Conservation (phyloP, 2,888 invertebrate genomes). For the Geotrupes spiniger region DNA sequence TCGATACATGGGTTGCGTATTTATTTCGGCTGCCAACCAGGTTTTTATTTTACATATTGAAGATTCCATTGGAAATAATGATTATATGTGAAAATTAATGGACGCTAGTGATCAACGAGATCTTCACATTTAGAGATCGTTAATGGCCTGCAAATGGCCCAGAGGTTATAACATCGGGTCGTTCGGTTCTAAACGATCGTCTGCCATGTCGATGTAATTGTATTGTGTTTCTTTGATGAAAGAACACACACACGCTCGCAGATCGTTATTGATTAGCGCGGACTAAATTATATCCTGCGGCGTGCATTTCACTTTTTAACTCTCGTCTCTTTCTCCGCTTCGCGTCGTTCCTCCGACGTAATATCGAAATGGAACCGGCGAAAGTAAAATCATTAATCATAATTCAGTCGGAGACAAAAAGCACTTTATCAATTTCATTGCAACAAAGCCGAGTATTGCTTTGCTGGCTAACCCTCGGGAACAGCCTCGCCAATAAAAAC, state of each 20-base stretch:
- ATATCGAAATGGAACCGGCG: slow-evolving; percentile 11
- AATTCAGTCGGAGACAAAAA: slow-evolving; percentile 39
- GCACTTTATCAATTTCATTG: slow-evolving; percentile 41
- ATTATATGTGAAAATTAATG: no score
- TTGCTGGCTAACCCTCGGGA: slow-evolving; percentile 24
- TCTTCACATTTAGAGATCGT: no score
- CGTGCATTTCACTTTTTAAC: slow-evolving; percentile 13
- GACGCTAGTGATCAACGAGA: no score
- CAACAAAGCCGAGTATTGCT: slow-evolving; percentile 29
- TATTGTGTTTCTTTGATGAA: slow-evolving; percentile 25
- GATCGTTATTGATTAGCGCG: slow-evolving; percentile 27
- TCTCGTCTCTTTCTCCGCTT: slow-evolving; percentile 17
- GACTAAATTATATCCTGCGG: slow-evolving; percentile 19
- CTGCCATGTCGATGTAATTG: slow-evolving; percentile 28
- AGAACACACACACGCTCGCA: slow-evolving; percentile 19
- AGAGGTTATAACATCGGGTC: slow-evolving; percentile 8
- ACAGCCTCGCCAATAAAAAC: slow-evolving; percentile 28
- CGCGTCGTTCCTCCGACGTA: background rate
- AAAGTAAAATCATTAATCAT: slow-evolving; percentile 27
- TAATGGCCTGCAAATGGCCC: slow-evolving; percentile 1
- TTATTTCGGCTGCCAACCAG: no score
- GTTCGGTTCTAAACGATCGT: slow-evolving; percentile 22
- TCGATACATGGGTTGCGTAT: no score
- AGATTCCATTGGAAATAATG: no score
- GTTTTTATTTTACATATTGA: no score